Base-by-base conservation (phyloP, 2,888 invertebrate genomes). In the Heliconius ethilla region DNA sequence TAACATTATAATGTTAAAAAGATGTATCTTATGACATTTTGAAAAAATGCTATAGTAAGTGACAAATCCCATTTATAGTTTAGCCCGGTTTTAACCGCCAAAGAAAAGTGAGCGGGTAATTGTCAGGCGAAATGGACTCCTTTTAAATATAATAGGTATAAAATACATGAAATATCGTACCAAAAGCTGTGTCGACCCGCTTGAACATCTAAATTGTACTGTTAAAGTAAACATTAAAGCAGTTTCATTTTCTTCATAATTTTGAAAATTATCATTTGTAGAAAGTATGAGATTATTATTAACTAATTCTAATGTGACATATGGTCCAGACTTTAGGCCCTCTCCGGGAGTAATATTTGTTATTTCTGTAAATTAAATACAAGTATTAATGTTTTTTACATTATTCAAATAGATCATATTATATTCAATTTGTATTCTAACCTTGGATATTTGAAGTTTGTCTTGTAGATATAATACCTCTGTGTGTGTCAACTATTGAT, bases 241-340 rank as follows among this genome's bases (percentile, higher is more conserved):
- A 1, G 89, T 90, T 82, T 94, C 94, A 59, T 87, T 55, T 81
- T 92, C 89, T 83, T 94, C 94, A 81, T 92, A 94, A 1, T 85
- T 70, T n/a, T 72, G 80, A 77, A 85, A 94, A 1, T 82, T 83
- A 22, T 82, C 82, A 66, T 87, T 90, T 10, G 92, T 90, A 1
- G 82, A 75, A 33, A 93, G 82, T 0, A 84, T 79, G 55, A 93
- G 88, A 55, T 81, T 81, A 5, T 87, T 86, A 77, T 89, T 77
- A 18, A 75, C 77, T 18, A 84, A 80, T 0, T 80, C 77, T 2
- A 88, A 81, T 5, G 81, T 83, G 22, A 92, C 78, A 81, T 94
- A 94, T 0, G 89, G 89, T 3, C 89, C 90, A 18, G 77, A 78
- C 66, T 87, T 87, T 0, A 89, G 82, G 0, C 84, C 88, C 63